Conservation (phyloP, 1,140 invertebrate genomes). For the Cydia splendana region DNA sequence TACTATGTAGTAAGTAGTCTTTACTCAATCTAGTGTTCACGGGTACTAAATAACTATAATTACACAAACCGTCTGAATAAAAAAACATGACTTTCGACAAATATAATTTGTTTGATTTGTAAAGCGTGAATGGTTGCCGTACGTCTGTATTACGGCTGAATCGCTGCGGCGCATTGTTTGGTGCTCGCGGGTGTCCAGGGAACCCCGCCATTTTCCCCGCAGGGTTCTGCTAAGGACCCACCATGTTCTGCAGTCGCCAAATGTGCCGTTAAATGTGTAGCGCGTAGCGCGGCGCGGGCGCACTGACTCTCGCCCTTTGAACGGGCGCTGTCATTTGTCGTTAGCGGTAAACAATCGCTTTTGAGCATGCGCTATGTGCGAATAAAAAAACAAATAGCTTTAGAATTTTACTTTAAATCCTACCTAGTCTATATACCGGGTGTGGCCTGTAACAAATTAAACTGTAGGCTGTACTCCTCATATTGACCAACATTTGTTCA, state of each 20-base stretch:
- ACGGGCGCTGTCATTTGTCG: constrained; percentile 41
- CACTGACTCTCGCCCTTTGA: constrained; percentile 57
- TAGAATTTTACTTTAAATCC: neutral
- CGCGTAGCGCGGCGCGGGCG: constrained; percentile 40
- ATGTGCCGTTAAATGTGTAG: constrained; percentile 59
- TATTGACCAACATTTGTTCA: too few species aligned
- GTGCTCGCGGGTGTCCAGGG: constrained; percentile 66
- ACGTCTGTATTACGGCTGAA: constrained; percentile 55
- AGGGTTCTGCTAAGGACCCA: constrained; percentile 73
- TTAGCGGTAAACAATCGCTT: constrained; percentile 24
- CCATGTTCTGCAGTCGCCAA: constrained; percentile 71
- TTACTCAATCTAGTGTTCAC: constrained; percentile 25
- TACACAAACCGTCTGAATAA: constrained; percentile 35
- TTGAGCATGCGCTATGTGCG: constrained; percentile 7
- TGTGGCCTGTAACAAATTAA: too few species aligned
- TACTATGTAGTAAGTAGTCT: neutral
- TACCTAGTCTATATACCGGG: neutral
- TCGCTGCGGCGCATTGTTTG: constrained; percentile 66
- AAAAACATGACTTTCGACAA: constrained; percentile 57
- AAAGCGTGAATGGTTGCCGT: constrained; percentile 68
- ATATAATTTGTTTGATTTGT: constrained; percentile 78
- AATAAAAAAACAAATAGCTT: neutral
- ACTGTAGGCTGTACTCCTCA: too few species aligned
- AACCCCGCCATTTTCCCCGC: constrained; percentile 72
- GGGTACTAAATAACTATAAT: constrained; percentile 35